Percentiles rank a stretch among this genome's conserved stretches.
Conservation (phyloP, 2,888 invertebrate genomes). For the Tipula vernalis region DNA sequence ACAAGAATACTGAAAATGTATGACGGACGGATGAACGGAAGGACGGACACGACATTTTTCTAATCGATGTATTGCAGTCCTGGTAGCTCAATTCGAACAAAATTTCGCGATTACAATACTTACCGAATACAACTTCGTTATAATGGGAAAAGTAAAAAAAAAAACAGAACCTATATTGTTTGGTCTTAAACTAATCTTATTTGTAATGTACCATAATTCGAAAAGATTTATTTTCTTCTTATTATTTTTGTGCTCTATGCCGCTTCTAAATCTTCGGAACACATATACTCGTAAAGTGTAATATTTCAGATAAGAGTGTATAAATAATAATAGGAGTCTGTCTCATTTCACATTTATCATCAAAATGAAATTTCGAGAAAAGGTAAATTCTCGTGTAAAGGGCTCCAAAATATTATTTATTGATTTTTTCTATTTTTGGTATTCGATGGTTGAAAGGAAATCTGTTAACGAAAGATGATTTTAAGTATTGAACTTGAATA, state of each 20-base stretch:
- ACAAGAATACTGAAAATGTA: too few relatives aligned
- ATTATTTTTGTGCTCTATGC: background rate
- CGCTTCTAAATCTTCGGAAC: background rate
- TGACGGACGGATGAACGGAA: too few relatives aligned
- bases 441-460: background rate
- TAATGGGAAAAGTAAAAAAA: background rate
- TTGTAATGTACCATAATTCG: background rate
- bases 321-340: background rate
- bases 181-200: slow-evolving; percentile 4
- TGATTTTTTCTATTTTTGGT: background rate
- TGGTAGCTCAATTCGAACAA: too few relatives aligned
- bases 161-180: background rate
- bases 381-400: background rate
- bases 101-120: too few relatives aligned
- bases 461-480: background rate
- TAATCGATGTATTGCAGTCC: too few relatives aligned
- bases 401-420: background rate
- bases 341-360: background rate
- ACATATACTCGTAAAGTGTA: background rate
- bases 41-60: too few relatives aligned
- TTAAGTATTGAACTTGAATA: background rate
- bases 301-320: background rate
- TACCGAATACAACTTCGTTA: too few relatives aligned
- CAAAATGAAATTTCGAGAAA: background rate
- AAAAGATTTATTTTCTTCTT: background rate